Conservation (phyloP, 2,113 vertebrate species). For the Pomatostomus ruficeps region DNA sequence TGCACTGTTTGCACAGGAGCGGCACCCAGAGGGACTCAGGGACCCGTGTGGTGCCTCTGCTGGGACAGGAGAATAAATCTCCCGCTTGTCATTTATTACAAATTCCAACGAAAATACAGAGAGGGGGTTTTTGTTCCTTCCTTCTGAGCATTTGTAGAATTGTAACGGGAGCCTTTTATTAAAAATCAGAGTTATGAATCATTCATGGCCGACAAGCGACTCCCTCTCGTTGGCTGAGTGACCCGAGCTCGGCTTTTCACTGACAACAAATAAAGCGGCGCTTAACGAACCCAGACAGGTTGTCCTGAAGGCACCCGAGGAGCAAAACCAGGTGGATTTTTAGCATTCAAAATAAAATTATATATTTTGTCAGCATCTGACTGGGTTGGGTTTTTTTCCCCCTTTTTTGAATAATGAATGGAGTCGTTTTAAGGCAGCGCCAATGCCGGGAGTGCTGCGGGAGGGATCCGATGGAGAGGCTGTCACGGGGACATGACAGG, state of each 20-base stretch:
- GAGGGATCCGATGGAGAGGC: constrained; percentile 55
- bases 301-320: constrained; percentile 36
- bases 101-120: constrained; percentile 31
- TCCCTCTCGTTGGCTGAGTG: constrained; percentile 33
- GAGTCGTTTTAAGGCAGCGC: constrained; percentile 55
- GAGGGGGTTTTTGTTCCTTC: constrained; percentile 2
- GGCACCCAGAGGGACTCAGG: background rate
- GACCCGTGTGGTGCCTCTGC: background rate
- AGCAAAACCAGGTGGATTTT: constrained; percentile 28
- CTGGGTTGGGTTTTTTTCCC: background rate
- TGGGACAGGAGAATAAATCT: background rate
- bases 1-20: background rate
- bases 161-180: background rate
- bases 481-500: constrained; percentile 68
- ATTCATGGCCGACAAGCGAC: constrained; percentile 16
- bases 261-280: constrained; percentile 45
- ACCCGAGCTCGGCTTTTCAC: constrained; percentile 38
- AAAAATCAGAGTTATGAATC: constrained; percentile 11
- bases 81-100: background rate
- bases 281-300: constrained; percentile 52
- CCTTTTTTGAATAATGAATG: constrained; percentile 63
- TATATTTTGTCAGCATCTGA: constrained; percentile 46
- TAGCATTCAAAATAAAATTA: background rate
- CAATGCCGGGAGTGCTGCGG: constrained; percentile 42
- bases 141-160: constrained; percentile 23